Conservation (phyloP, 2,797 vertebrate species). For the Neolamprologus multifasciatus region DNA sequence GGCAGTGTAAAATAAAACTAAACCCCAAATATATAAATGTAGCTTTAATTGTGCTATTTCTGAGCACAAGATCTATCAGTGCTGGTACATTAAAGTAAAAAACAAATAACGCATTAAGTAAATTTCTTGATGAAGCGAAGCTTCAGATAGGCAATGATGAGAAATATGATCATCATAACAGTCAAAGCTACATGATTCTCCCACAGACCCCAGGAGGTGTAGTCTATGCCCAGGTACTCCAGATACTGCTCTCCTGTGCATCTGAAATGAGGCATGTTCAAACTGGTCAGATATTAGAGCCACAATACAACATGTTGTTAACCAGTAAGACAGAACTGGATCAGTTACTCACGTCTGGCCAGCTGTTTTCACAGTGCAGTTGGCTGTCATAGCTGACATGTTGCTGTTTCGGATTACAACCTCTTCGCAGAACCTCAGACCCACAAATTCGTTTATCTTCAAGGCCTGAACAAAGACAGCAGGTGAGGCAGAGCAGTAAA, state of each 20-base stretch:
- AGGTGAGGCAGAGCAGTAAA: not conserved
- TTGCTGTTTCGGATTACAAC: not conserved
- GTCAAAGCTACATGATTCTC: slow-evolving; percentile 82
- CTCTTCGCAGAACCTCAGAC: slow-evolving; percentile 70
- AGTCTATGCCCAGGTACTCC: slow-evolving; percentile 76
- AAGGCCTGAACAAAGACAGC: slow-evolving; percentile 75
- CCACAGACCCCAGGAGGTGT: slow-evolving; percentile 85
- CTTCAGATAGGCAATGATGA: slow-evolving; percentile 83
- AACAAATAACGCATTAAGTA: slow-evolving; percentile 55
- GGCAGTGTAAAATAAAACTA: not conserved
- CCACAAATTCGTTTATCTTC: slow-evolving; percentile 85
- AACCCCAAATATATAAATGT: not conserved
- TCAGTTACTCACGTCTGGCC: slow-evolving; percentile 59
- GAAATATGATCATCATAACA: slow-evolving; percentile 79
- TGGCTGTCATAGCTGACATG: not conserved
- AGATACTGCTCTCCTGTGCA: slow-evolving; percentile 84
- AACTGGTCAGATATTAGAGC: not conserved
- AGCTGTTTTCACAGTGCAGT: slow-evolving; percentile 23
- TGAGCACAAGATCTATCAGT: not conserved
- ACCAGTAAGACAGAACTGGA: not conserved
- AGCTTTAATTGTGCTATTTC: not conserved
- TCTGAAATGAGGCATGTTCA: slow-evolving; percentile 49
- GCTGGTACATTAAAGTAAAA: not conserved
- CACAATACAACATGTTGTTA: not conserved
- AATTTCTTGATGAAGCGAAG: slow-evolving; percentile 85